Conservation (phyloP, 1,140 invertebrate species). For the Melitaea cinxia region DNA sequence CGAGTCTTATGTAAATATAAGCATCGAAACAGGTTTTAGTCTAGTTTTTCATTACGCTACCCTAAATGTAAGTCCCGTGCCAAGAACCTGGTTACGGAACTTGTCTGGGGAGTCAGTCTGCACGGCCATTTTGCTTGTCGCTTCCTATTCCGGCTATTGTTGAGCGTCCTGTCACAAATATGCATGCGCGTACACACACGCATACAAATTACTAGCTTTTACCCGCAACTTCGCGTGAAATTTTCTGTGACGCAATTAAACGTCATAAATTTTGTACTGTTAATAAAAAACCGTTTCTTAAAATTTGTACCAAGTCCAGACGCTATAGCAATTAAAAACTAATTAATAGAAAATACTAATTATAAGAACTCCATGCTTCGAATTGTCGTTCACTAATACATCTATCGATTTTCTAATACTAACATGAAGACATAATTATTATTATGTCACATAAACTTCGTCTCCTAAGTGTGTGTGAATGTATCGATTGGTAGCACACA, state of each 20-base stretch:
- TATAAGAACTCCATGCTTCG: not conserved
- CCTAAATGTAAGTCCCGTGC: constrained; percentile 37
- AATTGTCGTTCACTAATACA: not conserved
- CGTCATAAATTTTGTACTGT: constrained; percentile 14
- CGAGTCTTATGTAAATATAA: not conserved
- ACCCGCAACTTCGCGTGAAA: constrained; percentile 41
- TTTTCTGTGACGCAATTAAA: constrained; percentile 29
- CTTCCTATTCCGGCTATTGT: constrained; percentile 80
- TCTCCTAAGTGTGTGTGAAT: not conserved
- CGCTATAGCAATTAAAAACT: not conserved
- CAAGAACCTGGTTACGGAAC: constrained; percentile 69
- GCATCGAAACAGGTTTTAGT: constrained; percentile 18
- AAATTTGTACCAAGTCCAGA: not conserved
- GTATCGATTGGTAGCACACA: constrained; percentile 20
- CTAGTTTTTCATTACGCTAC: constrained; percentile 37
- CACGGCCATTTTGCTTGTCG: constrained; percentile 69
- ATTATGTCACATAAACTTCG: not conserved
- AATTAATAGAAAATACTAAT: not conserved
- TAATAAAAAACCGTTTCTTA: not conserved
- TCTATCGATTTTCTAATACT: not conserved
- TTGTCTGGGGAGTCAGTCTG: constrained; percentile 67
- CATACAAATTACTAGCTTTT: constrained; percentile 54
- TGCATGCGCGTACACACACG: constrained; percentile 59
- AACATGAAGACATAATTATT: no score
- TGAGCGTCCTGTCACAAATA: constrained; percentile 73